Base-by-base conservation (phyloP, 2,113 vertebrate genomes). In the Calyptommatus sinebrachiatus region DNA sequence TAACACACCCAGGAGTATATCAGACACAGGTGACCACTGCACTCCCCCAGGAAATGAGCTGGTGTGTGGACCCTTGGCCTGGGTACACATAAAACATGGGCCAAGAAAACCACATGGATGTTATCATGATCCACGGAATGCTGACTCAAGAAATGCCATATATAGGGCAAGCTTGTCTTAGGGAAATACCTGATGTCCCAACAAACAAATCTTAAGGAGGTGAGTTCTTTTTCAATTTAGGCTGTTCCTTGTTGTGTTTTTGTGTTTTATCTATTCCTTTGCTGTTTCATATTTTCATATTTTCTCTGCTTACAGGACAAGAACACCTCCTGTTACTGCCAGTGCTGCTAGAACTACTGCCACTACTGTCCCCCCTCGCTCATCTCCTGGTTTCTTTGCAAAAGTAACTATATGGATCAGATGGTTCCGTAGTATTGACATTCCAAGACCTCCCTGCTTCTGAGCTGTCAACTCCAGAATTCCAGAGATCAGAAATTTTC, bases 391-490 rank as follows among this genome's bases (percentile, higher is more conserved):
- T 4, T 73, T 80, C 4, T 62, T 87, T 4, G 87, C 67, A 7
- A 63, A 81, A 0, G 89, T 22, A 62, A 89, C 91, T n/a, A 88
- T 91, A 45, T 90, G 79, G 87, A 72, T 14, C 1, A 28, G 83
- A 22, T 92, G 92, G 92, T 84, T 93, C 81, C 88, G 89, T 24
- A 90, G 86, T 0, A 87, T 92, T 68, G 83, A 93, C 67, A 88
- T 93, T 60, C 84, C 92, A 1, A 35, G 88, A 9, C 90, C 90
- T n/a, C 91, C 91, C 0, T 87, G 89, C 72, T 82, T 93, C 68
- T 91, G 14, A 85, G 45, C 48, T 18, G 14, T 18, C 14, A 5
- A 12, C 14, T 57, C 53, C 14, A 18, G 21, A 21, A 4, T 0
- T 22, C 29, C 60, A 0, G 0, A 9, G n/a, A n/a, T 9, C n/a